Evolutionary conservation across 2,888 invertebrate species (phyloP).

Genomic region (Phlogophora meticulosa): DNA sequence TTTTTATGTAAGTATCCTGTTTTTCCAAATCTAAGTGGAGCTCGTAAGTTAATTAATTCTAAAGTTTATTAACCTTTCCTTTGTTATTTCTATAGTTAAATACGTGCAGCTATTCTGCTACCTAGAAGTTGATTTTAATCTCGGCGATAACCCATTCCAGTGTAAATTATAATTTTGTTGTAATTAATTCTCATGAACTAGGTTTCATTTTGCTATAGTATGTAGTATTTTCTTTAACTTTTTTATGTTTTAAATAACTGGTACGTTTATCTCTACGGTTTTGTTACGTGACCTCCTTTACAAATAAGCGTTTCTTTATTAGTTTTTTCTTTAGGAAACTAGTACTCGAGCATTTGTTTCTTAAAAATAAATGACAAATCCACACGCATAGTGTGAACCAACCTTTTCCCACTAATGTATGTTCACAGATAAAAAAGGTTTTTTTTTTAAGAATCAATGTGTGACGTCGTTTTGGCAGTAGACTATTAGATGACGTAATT

Average conservation of each 20-base stretch:
- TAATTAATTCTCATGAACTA: constrained; percentile 15
- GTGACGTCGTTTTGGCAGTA: constrained; percentile 16
- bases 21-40: background rate
- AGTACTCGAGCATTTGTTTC: background rate
- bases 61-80: constrained; percentile 8
- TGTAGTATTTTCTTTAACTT: background rate
- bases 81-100: constrained; percentile 13
- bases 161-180: constrained; percentile 6
- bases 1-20: background rate
- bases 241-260: too few relatives aligned
- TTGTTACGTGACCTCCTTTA: constrained; percentile 16
- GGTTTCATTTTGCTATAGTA: constrained; percentile 7
- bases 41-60: constrained; percentile 11
- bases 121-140: constrained; percentile 24
- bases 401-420: constrained; percentile 41
- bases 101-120: background rate
- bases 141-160: constrained; percentile 26
- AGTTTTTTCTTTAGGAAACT: too few relatives aligned
- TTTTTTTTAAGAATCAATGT: constrained; percentile 19
- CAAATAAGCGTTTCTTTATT: too few relatives aligned
- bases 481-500: constrained; percentile 42
- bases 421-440: constrained; percentile 35
- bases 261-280: background rate
- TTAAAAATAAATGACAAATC: constrained; percentile 6
- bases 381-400: constrained; percentile 43